These are phyloP conservation scores for Limnephilus auricula DNA, from an alignment of 2,888 invertebrate genomes.

Conservation along the genomic window DNA sequence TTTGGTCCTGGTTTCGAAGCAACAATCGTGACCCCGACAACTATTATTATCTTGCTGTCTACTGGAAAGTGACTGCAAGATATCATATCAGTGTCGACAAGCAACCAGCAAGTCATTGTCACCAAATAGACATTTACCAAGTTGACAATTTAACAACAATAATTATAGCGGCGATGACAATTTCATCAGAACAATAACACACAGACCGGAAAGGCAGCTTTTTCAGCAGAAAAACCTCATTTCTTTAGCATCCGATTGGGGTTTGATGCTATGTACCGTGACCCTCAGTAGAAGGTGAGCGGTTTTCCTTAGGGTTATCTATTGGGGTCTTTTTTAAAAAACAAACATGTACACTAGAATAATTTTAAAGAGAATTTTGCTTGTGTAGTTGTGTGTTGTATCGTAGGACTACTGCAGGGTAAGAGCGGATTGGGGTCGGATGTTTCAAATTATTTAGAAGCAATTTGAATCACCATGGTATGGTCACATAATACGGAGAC, in stretches of 20 bases:
- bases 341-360: no score
- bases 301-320: background rate
- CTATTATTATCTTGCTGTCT: background rate
- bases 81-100: background rate
- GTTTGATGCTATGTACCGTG: background rate
- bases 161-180: background rate
- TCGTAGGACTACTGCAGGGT: no score
- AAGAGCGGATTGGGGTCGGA: no score
- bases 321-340: background rate
- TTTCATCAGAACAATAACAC: background rate
- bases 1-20: background rate
- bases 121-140: background rate
- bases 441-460: no score
- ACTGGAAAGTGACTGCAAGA: background rate
- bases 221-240: background rate
- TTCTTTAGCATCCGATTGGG: background rate
- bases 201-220: background rate
- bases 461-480: no score
- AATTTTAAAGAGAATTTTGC: no score
- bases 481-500: no score
- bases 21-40: background rate
- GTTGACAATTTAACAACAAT: background rate
- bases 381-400: no score
- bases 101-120: background rate
- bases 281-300: background rate